Conservation (phyloP, 2,113 vertebrate genomes). For the Bolborhynchus lineola region DNA sequence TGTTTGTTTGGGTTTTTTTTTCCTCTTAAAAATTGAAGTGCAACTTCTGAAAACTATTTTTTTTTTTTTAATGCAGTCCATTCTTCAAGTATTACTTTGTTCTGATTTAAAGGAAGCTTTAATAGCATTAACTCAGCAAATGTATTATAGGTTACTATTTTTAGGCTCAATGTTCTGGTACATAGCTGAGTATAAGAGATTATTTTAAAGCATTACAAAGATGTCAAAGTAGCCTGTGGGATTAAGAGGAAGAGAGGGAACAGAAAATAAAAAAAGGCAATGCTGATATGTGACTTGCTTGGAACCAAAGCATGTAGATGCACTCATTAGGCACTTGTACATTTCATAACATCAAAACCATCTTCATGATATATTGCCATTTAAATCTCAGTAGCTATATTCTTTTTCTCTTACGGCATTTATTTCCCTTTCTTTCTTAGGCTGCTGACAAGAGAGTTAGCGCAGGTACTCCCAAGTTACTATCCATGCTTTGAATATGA, state of each 20-base stretch:
- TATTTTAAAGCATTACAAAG: conserved; percentile 25
- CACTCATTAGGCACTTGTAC: neutral
- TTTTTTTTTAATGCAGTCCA: neutral
- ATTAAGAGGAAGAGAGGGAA: neutral
- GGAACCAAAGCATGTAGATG: neutral
- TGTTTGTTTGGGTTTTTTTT: neutral
- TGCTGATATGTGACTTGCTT: neutral
- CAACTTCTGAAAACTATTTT: neutral
- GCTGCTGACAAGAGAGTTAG: neutral
- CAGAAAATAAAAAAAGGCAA: neutral
- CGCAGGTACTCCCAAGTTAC: neutral
- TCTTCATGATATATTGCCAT: neutral
- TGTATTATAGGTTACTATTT: conserved; percentile 10
- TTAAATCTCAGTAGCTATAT: neutral
- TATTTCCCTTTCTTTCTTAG: neutral
- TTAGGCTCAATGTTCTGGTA: neutral
- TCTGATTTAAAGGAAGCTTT: neutral
- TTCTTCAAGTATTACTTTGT: neutral
- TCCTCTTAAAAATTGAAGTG: neutral
- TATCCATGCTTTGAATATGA: neutral
- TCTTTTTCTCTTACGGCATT: neutral
- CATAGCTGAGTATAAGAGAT: neutral
- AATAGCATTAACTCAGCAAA: neutral
- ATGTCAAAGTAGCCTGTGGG: neutral
- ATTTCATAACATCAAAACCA: neutral